phyloP scores from a whole-genome alignment of 2,797 vertebrate species.

The Cossypha niveicapilla region DNA sequence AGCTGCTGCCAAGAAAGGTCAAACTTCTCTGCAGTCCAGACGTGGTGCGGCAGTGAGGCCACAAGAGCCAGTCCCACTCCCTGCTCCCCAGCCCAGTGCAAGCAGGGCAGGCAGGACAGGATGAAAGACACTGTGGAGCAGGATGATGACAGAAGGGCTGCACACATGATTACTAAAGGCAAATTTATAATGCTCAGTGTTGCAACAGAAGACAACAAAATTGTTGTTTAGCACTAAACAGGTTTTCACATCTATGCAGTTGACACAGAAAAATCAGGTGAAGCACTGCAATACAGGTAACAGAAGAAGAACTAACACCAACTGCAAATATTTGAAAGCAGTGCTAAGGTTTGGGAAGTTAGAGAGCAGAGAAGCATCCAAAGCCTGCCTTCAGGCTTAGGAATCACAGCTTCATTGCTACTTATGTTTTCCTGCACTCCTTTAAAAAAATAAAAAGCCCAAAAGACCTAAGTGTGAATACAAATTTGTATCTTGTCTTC shows the following conservation, averaged over 20 bases:
- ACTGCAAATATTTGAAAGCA: neutral
- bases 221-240: neutral
- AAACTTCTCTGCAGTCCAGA: neutral
- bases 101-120: fast-evolving
- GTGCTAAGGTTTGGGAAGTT: neutral
- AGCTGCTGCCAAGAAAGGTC: neutral
- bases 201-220: neutral
- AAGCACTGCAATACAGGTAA: neutral
- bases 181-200: neutral
- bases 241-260: neutral
- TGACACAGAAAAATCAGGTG: neutral
- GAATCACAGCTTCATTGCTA: neutral
- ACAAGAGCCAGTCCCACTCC: neutral
- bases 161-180: neutral
- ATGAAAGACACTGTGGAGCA: neutral
- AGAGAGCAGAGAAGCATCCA: neutral
- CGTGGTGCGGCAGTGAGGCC: neutral
- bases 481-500: neutral
- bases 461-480: neutral
- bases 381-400: neutral
- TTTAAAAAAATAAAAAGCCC: neutral
- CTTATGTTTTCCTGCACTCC: neutral
- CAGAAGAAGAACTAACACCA: neutral
- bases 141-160: neutral
- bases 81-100: neutral